Evolutionary conservation across 2,888 invertebrate genomes (phyloP).

Genomic region (Ligdia adustata): DNA sequence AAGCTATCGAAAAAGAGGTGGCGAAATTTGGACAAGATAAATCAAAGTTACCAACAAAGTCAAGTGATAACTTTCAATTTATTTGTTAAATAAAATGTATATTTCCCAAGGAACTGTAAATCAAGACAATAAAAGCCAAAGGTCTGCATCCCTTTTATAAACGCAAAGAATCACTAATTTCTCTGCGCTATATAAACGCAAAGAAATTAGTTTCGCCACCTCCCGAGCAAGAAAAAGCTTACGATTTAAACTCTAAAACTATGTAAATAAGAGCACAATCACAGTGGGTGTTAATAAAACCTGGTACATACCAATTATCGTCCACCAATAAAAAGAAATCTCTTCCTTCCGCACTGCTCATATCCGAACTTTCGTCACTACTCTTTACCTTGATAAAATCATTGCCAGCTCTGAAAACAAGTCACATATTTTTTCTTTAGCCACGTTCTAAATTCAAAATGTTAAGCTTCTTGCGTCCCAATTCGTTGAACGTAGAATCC

Average conservation of each 20-base stretch:
- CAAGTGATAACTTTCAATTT: too few species aligned
- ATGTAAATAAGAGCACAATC: conserved; percentile 24
- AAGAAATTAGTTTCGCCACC: conserved; percentile 34
- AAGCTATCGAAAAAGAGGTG: conserved; percentile 27
- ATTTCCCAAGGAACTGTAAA: too few species aligned
- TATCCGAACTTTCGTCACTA: conserved; percentile 69
- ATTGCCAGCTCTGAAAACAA: conserved; percentile 75
- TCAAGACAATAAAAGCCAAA: too few species aligned
- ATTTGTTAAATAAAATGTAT: too few species aligned
- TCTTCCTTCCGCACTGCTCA: conserved; percentile 61
- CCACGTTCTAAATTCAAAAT: conserved; percentile 19
- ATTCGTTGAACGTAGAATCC: conserved; percentile 27
- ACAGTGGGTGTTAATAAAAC: conserved; percentile 42
- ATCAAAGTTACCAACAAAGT: too few species aligned
- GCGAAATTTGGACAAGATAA: conserved; percentile 29
- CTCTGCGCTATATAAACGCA: conserved; percentile 4
- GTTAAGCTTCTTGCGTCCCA: conserved; percentile 28
- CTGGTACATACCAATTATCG: conserved; percentile 70
- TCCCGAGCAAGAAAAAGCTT: conserved; percentile 8
- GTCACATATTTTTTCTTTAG: conserved; percentile 40
- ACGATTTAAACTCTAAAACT: conserved; percentile 20
- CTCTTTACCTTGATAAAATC: conserved; percentile 70
- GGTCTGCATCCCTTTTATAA: too few species aligned
- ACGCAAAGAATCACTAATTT: neutral
- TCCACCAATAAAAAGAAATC: conserved; percentile 70